Evolutionary conservation across 2,113 vertebrate genomes (phyloP).

Genomic region (Paedocypris sp.): DNA sequence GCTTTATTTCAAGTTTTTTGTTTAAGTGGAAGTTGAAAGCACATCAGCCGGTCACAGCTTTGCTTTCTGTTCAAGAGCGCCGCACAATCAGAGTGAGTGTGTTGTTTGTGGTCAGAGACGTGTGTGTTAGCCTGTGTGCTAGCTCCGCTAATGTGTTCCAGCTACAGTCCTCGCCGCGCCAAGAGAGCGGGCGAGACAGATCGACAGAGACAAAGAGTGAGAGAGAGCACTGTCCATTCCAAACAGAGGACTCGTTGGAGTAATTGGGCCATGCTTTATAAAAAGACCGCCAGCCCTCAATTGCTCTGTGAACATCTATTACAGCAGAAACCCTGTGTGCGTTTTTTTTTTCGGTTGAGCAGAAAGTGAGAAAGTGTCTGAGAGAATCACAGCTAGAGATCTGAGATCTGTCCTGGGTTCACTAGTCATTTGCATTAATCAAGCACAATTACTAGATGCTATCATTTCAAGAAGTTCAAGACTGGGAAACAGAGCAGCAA

Average conservation of each 20-base stretch:
- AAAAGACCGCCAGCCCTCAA: conserved; percentile 20
- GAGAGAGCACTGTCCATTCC: conserved; percentile 34
- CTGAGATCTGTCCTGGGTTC: too few relatives aligned
- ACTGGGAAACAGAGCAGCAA: too few relatives aligned
- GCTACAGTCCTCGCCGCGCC: not conserved
- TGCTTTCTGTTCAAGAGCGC: not conserved
- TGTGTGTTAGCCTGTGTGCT: not conserved
- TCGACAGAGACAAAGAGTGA: not conserved
- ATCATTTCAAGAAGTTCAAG: too few relatives aligned
- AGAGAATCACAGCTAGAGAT: too few relatives aligned
- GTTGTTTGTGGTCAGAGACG: conserved; percentile 1
- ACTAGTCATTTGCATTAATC: too few relatives aligned
- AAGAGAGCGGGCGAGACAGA: conserved; percentile 1
- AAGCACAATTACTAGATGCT: too few relatives aligned
- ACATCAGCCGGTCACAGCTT: too few relatives aligned
- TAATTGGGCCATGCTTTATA: conserved; percentile 39
- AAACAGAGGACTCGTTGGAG: conserved; percentile 24
- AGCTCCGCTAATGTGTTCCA: conserved; percentile 10
- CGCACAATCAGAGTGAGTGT: not conserved
- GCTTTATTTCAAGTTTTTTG: too few relatives aligned
- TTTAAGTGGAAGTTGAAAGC: too few relatives aligned
- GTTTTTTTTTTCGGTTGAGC: too few relatives aligned
- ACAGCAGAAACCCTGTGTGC: too few relatives aligned
- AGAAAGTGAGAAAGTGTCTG: too few relatives aligned
- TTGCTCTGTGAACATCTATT: conserved; percentile 30